Percentiles rank a stretch among this genome's conserved stretches.
phyloP scores from a whole-genome alignment of 2,797 vertebrate species.

The Sphenodon punctatus region DNA sequence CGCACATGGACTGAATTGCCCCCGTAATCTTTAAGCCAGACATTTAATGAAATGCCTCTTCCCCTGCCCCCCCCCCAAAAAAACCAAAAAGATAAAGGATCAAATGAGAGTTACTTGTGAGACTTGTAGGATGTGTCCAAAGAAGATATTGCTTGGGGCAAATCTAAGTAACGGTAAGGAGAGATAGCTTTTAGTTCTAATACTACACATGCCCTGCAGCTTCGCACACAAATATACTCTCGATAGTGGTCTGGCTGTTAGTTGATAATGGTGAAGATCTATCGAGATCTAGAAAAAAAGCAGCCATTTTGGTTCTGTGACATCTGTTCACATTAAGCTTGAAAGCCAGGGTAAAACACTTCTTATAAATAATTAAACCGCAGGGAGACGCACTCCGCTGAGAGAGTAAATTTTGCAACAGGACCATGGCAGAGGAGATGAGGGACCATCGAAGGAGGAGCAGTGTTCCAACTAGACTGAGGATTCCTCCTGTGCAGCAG shows the following conservation, averaged over 20 bases:
- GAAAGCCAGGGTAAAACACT: constrained; percentile 16
- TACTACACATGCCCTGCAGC: not conserved
- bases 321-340: constrained; percentile 13
- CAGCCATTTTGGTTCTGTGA: not conserved
- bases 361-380: constrained; percentile 38
- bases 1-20: no score
- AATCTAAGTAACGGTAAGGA: not conserved
- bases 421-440: no score
- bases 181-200: not conserved
- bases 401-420: no score
- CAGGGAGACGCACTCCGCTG: no score
- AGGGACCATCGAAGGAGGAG: no score
- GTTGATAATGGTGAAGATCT: not conserved
- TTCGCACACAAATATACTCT: not conserved
- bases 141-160: not conserved
- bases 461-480: not conserved
- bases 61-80: no score
- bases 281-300: not conserved
- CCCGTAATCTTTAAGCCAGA: not conserved
- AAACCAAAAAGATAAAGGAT: no score
- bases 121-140: fast-evolving
- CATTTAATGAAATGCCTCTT: fast-evolving
- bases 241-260: fast-evolving
- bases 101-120: fast-evolving
- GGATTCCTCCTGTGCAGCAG: not conserved